phyloP scores from a whole-genome alignment of 2,113 vertebrate genomes.

The Trogon surrucura region DNA sequence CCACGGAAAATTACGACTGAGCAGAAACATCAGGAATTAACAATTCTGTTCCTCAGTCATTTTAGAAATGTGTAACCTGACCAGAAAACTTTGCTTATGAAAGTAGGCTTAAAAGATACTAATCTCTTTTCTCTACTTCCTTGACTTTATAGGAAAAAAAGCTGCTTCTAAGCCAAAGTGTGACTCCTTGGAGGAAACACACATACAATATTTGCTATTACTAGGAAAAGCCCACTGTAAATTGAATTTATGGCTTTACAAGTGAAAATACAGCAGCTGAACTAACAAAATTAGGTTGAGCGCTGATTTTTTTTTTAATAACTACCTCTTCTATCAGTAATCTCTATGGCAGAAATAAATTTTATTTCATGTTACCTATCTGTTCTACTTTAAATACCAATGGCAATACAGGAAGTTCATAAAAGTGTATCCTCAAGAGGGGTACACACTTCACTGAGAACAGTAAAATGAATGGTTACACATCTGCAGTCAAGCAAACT shows the following conservation, averaged over 20 bases:
- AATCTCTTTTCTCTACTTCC: background rate
- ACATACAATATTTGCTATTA: background rate
- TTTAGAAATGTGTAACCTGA: background rate
- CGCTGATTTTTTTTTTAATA: background rate
- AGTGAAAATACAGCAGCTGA: slow-evolving; percentile 16
- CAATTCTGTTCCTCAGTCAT: background rate
- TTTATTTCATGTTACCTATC: background rate
- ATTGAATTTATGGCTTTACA: slow-evolving; percentile 42
- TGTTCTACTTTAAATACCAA: slow-evolving; percentile 7
- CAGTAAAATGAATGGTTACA: slow-evolving; percentile 40
- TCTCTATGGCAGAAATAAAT: background rate
- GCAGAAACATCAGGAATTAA: slow-evolving; percentile 24
- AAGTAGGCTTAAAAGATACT: background rate
- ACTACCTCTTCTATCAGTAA: background rate
- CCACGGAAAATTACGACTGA: background rate
- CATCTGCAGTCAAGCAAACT: slow-evolving; percentile 32
- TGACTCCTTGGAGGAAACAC: background rate
- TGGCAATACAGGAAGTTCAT: slow-evolving; percentile 16
- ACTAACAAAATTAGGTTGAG: slow-evolving; percentile 8
- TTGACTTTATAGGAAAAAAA: background rate
- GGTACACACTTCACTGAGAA: background rate
- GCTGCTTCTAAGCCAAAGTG: background rate
- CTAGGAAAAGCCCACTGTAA: background rate
- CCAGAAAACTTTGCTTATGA: background rate
- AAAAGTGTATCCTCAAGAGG: slow-evolving; percentile 30